phyloP scores from a whole-genome alignment of 2,113 vertebrate genomes.

The Ursus arctos region DNA sequence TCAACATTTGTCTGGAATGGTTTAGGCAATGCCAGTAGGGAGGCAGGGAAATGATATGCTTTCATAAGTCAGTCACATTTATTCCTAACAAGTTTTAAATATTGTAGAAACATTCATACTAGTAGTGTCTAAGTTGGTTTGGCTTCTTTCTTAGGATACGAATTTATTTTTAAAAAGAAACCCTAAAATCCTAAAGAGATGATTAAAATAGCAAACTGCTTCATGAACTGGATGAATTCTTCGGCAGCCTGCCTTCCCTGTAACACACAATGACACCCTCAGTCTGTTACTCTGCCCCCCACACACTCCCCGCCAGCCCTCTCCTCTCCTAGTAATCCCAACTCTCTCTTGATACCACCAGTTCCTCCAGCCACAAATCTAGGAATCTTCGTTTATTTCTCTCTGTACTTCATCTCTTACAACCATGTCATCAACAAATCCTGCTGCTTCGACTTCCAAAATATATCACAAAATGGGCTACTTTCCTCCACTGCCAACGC shows the following conservation, averaged over 20 bases:
- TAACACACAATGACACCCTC: neutral
- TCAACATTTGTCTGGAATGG: neutral
- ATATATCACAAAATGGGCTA: neutral
- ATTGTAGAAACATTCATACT: neutral
- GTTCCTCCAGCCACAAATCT: neutral
- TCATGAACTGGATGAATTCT: neutral
- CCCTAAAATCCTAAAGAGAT: neutral
- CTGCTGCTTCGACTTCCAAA: neutral
- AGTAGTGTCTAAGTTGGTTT: neutral
- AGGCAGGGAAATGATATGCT: neutral
- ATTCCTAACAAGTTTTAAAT: slow-evolving; percentile 10
- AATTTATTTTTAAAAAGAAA: neutral
- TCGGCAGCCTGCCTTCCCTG: neutral
- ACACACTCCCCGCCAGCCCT: neutral
- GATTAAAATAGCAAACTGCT: neutral
- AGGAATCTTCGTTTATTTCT: neutral
- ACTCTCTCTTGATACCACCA: neutral
- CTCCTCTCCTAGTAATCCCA: neutral
- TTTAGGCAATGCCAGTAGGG: neutral
- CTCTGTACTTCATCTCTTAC: neutral
- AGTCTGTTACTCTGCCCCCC: neutral
- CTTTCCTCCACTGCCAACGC: neutral
- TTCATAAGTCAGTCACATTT: neutral
- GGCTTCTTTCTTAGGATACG: neutral
- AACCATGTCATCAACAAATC: neutral